Percentiles rank a stretch among this genome's conserved stretches.
These are phyloP conservation scores for Sylvilagus bachmani DNA, from an alignment of 2,113 vertebrate species.

Conservation along the genomic window DNA sequence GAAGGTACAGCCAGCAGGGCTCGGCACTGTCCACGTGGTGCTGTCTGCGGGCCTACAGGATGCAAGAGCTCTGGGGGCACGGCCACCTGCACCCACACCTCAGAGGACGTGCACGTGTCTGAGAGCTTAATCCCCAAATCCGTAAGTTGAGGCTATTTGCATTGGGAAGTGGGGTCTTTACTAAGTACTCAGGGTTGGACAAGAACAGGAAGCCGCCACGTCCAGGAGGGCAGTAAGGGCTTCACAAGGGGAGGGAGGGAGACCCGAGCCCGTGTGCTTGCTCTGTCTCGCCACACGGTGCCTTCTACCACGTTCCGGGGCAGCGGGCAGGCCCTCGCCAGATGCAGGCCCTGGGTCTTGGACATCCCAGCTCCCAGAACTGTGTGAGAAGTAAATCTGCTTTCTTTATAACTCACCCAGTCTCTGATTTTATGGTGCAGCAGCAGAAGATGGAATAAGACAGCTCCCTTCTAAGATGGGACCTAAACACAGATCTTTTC, in stretches of 20 bases:
- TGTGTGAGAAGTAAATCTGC: not conserved
- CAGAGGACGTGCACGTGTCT: not conserved
- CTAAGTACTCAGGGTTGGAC: not conserved
- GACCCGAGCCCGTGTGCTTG: not conserved
- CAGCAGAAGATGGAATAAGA: not conserved
- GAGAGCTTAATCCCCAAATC: not conserved
- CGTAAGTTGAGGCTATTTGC: not conserved
- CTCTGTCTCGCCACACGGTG: not conserved
- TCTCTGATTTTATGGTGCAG: not conserved
- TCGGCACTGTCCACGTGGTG: not conserved
- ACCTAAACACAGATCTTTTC: conserved; percentile 42
- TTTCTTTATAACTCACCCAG: not conserved
- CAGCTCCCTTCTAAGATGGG: conserved; percentile 17
- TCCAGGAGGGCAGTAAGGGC: not conserved
- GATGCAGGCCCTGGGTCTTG: not conserved
- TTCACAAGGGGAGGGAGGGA: not conserved
- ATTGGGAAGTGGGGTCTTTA: not conserved
- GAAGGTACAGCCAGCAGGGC: not conserved
- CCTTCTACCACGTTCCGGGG: not conserved
- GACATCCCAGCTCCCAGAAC: not conserved
- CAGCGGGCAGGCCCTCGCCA: not conserved
- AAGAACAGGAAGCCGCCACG: not conserved
- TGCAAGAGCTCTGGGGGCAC: not conserved
- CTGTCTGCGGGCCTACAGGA: not conserved
- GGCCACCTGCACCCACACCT: not conserved